Evolutionary conservation across 2,888 invertebrate species (phyloP).

Genomic region (Pasiphila rectangulata): DNA sequence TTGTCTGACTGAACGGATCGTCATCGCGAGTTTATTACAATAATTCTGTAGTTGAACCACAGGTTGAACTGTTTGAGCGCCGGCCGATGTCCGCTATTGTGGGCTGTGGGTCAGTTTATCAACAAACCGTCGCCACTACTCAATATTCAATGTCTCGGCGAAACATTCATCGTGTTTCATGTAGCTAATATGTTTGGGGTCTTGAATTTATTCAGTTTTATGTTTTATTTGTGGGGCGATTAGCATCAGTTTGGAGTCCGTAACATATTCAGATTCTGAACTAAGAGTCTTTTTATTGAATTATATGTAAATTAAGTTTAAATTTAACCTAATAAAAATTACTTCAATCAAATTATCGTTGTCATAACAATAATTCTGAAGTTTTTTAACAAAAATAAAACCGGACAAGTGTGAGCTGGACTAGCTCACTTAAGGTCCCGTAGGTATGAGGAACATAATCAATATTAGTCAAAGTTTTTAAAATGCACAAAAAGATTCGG

Average conservation of each 20-base stretch:
- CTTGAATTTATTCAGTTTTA: conserved; percentile 6
- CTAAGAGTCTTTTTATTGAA: too few species aligned
- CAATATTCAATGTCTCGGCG: conserved; percentile 17
- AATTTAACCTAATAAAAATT: too few species aligned
- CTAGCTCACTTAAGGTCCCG: too few species aligned
- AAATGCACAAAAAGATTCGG: too few species aligned
- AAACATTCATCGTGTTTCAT: conserved; percentile 18
- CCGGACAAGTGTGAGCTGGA: too few species aligned
- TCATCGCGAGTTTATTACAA: conserved; percentile 41
- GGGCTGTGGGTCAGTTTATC: conserved; percentile 43
- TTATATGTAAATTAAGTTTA: too few species aligned
- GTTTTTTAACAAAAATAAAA: too few species aligned
- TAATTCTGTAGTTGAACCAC: conserved; percentile 42
- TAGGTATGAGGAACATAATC: too few species aligned
- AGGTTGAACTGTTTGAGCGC: conserved; percentile 18
- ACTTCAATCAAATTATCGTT: too few species aligned
- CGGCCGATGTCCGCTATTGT: conserved; percentile 42
- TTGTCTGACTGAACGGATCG: conserved; percentile 32
- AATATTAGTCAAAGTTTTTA: too few species aligned
- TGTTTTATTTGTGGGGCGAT: not conserved
- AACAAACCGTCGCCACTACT: conserved; percentile 35
- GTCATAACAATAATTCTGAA: too few species aligned
- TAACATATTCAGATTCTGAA: too few species aligned
- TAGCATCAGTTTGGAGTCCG: not conserved
- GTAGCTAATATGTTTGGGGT: conserved; percentile 10